Conservation (phyloP, 2,797 vertebrate species). For the Etheostoma perlongum region DNA sequence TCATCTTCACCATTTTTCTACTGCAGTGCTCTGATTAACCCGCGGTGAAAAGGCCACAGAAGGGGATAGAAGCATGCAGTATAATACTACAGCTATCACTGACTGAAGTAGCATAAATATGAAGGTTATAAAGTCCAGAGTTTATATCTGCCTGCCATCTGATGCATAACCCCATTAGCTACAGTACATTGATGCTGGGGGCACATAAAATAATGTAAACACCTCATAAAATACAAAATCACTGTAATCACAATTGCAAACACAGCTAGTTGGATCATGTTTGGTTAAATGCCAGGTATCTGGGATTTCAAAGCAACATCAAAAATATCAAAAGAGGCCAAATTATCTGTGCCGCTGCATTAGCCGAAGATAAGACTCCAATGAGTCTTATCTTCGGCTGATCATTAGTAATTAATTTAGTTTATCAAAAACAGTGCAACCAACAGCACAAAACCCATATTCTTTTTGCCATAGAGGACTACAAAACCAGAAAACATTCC, state of each 20-base stretch:
- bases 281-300: constrained; percentile 26
- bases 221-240: neutral
- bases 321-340: neutral
- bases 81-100: too few relatives aligned
- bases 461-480: neutral
- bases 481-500: neutral
- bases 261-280: constrained; percentile 17
- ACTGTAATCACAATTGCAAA: constrained; percentile 28
- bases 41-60: constrained; percentile 15
- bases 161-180: neutral
- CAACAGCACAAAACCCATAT: neutral
- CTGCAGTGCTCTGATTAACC: constrained; percentile 48
- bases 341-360: neutral
- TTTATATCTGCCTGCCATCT: constrained; percentile 5
- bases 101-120: neutral
- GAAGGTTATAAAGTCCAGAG: neutral
- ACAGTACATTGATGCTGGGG: constrained; percentile 14
- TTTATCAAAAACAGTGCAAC: too few relatives aligned
- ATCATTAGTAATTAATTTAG: neutral
- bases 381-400: too few relatives aligned
- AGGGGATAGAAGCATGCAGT: neutral
- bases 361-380: neutral
- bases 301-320: constrained; percentile 8
- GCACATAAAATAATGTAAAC: constrained; percentile 30
- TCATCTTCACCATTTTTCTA: constrained; percentile 49